Evolutionary conservation across 2,888 invertebrate genomes (phyloP), one percentile per base, ranked within the genome.

Genomic region (Parelbella ahira): DNA sequence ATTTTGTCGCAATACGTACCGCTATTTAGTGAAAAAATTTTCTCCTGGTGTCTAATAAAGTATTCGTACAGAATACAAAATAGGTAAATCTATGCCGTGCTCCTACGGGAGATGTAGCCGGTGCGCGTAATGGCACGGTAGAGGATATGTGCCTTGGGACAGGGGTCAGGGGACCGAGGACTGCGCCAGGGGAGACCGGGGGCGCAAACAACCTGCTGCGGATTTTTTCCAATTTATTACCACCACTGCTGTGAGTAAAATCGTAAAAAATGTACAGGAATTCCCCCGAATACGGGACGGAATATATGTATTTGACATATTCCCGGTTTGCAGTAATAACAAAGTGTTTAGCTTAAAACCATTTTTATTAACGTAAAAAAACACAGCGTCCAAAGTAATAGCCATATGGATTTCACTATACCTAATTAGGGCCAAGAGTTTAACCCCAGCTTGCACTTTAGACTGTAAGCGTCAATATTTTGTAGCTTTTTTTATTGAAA

Each of bases 121-220:
- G 57, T 67, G 70, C 61, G 55, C 44, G 53, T 70, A 67, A 71
- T 64, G 61, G 58, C 48, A 39, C 44, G 45, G 27, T 19, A 9
- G 30, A 23, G 10, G 28, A 24, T 49, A 49, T 51, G 51, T 50
- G 54, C 57, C 46, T 56, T 58, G 58, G 56, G 53, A 47, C 23
- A 51, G 48, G 54, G 56, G 33, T 10, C 46, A 19, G 38, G 11
- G 29, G 37, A n/a, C 18, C 7, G 19, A 24, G 12, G 20, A 7
- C 32, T 8, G 32, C 7, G 32, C 8, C 36, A 37, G 30, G 23
- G 28, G 37, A 36, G 29, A 19, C 27, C 8, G 25, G 27, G 25
- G 41, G 57, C 48, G 62, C 61, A 61, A 59, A 59, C 57, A 56
- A 53, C 51, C 39, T 32, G 25, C 32, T 8, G 41, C 21, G 21